Evolutionary conservation across 2,113 vertebrate species (phyloP).

Genomic region (Apus apus): DNA sequence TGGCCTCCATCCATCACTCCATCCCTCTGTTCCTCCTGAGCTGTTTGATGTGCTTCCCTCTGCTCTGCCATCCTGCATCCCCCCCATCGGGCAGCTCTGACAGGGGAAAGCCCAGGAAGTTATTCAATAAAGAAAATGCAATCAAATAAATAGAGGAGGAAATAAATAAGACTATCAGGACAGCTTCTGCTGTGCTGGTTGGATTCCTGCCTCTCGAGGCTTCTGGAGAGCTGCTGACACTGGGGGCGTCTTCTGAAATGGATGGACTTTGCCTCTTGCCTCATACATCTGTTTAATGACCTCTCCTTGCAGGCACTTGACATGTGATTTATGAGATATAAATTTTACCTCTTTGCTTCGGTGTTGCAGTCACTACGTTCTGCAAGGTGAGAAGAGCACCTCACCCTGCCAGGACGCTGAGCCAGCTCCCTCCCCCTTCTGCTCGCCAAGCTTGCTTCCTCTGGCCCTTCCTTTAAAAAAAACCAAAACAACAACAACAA

Average conservation of each 20-base stretch:
- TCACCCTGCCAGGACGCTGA: background rate
- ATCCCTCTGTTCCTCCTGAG: background rate
- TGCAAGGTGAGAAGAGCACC: slow-evolving; percentile 46
- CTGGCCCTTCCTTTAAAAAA: background rate
- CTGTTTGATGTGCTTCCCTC: slow-evolving; percentile 1
- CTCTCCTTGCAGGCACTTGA: slow-evolving; percentile 57
- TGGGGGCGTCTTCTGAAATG: slow-evolving; percentile 45
- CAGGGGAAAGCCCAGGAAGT: background rate
- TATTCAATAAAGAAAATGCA: background rate
- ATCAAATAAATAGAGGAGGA: background rate
- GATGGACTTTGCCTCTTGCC: slow-evolving; percentile 66
- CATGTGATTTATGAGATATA: slow-evolving; percentile 51
- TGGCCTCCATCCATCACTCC: slow-evolving; percentile 57
- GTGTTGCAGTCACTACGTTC: background rate
- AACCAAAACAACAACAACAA: background rate
- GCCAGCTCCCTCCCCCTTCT: no score
- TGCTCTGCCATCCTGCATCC: background rate
- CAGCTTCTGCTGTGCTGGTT: background rate
- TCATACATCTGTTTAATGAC: slow-evolving; percentile 71
- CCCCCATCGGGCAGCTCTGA: background rate
- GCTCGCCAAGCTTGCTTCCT: background rate
- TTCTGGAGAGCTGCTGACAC: slow-evolving; percentile 54
- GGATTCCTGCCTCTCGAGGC: slow-evolving; percentile 16
- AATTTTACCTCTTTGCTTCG: slow-evolving; percentile 24
- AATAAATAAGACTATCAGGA: background rate